phyloP scores from a whole-genome alignment of 2,113 vertebrate species.

The Rhodinocichla rosea region DNA sequence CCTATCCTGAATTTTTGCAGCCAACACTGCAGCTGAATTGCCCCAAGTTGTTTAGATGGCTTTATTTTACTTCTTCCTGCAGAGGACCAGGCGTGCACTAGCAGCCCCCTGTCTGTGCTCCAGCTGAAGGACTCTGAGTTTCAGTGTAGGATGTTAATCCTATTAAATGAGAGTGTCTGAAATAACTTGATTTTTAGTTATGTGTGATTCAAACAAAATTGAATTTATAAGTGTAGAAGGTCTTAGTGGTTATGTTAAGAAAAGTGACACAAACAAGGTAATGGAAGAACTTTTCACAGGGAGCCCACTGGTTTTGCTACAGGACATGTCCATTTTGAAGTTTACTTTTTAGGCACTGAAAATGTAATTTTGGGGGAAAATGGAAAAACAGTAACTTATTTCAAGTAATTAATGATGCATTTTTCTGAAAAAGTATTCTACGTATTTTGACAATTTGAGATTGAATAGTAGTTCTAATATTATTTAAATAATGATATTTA shows the following conservation, averaged over 20 bases:
- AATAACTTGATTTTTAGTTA: neutral
- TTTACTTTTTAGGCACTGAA: neutral
- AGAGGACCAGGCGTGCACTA: neutral
- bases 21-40: neutral
- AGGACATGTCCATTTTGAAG: neutral
- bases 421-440: neutral
- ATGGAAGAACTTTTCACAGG: neutral
- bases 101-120: neutral
- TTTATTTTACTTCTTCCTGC: neutral
- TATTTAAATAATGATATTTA: neutral
- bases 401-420: neutral
- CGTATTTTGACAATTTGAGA: neutral
- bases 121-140: neutral
- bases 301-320: neutral
- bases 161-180: neutral
- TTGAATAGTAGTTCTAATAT: neutral
- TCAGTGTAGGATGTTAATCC: neutral
- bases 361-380: neutral
- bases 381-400: neutral
- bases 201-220: neutral
- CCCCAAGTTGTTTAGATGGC: neutral
- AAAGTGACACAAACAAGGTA: neutral
- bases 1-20: neutral
- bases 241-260: neutral
- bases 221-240: neutral